Evolutionary conservation across 1,140 invertebrate species (phyloP), one percentile per base, ranked within the genome.

Genomic region (Listronotus oregonensis): DNA sequence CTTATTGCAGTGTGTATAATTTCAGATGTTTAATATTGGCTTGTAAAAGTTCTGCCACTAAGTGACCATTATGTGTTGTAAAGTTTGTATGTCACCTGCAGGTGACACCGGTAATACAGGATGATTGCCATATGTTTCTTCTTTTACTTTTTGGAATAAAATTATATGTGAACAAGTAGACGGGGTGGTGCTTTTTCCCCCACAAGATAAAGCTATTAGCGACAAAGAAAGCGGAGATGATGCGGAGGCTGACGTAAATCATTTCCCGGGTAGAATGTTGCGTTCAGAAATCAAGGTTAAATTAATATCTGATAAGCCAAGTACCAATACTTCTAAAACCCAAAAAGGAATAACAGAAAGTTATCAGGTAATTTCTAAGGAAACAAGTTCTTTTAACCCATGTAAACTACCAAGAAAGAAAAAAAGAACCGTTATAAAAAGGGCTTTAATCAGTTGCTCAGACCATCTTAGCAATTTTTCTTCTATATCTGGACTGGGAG

Each of bases 201-300:
- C 27, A 10, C 8, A 51, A 7, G n/a, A n/a, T n/a, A 21, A 21
- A 21, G 49, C 18, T 10, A 31, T 51, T 10, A 51, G 15, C 49
- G 50, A 52, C 0, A 18, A 52, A 34, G 50, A 31, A 3, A 32
- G 21, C 12, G 50, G 50, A 11, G 50, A 52, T n/a, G 50, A 52
- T 2, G 15, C 21, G 9, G 21, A 32, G 6, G 18, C 31, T 8
- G 31, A 34, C 10, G 10, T 52, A 2, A 27, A 31, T 12, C 3
- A 52, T 31, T 32, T 52, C 1, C 50, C 50, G 2, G 31, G 21
- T 3, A 10, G 21, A 27, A 27, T 32, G 3, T 12, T 52, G 3
- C 50, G 31, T n/a, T 9, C 50, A 10, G 18, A 27, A 11, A 18
- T 34, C 11, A 27, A 52, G 15, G 12, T 52, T 10, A 47, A 47